Base-by-base conservation (phyloP, 2,888 invertebrate genomes). In the Plebejus melissa region DNA sequence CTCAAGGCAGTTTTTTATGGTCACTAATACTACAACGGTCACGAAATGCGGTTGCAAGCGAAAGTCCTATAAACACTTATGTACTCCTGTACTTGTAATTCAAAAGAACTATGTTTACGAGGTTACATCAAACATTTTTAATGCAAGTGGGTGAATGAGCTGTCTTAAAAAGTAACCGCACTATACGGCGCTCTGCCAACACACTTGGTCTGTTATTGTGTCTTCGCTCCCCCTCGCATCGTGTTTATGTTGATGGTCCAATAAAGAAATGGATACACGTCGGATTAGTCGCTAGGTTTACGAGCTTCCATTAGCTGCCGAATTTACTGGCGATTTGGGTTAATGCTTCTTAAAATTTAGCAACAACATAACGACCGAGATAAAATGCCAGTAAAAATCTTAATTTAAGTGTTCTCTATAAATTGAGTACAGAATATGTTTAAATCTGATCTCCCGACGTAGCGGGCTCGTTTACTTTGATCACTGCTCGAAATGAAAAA, bases 331-430 rank as follows among this genome's bases (percentile, higher is more conserved):
- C 65, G 65, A 65, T 65, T 65, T 65, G 65, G 65, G 65, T 65
- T 65, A 65, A 65, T 65, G 65, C 65, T 65, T 65, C 65, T 65
- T 65, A 65, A 65, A 65, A 65, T 65, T 65, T 65, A 65, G 65
- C 32, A 65, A 65, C 32, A 16, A 65, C 32, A 32, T 65, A 36
- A 65, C 65, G 65, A 65, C 22, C 65, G 65, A 65, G 65, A 65
- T 65, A 13, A 65, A 32, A 65, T 32, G 65, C 65, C 32, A 65
- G 32, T 65, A 65, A 65, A 65, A 65, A 36, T 65, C 16, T 65
- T 65, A 65, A 65, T 36, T 65, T 65, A 36, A 65, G 65, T 65
- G 32, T 65, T 65, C 32, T 65, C 65, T 65, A 36, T 32, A 65
- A 65, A 65, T 65, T 65, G 32, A 36, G 65, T 4, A 22, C 65